Evolutionary conservation across 2,113 vertebrate species (phyloP).

Genomic region (Crotalus viridis): DNA sequence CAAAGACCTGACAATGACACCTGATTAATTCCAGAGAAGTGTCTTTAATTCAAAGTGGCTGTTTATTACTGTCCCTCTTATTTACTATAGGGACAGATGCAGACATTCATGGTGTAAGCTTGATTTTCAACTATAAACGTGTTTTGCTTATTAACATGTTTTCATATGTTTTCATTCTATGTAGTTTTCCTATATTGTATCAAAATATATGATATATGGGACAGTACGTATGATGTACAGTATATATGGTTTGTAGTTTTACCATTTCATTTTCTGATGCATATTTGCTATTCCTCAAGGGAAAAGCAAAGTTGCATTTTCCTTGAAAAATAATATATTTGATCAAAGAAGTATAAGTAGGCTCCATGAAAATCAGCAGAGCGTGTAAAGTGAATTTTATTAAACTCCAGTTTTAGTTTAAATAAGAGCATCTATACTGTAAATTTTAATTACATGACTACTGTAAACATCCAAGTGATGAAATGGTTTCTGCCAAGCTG

Average conservation of each 20-base stretch:
- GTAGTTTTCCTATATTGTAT: background rate
- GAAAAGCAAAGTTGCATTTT: background rate
- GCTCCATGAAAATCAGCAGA: background rate
- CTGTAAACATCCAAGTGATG: background rate
- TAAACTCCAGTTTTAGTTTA: background rate
- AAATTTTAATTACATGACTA: background rate
- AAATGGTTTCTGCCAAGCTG: background rate
- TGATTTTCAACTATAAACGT: conserved; percentile 40
- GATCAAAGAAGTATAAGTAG: background rate
- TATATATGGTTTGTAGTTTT: background rate
- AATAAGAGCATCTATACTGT: background rate
- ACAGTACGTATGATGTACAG: background rate
- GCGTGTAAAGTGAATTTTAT: background rate
- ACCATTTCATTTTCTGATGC: background rate
- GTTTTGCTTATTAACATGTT: conserved; percentile 30
- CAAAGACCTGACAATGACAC: conserved; percentile 48
- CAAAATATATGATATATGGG: background rate
- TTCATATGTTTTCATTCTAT: background rate
- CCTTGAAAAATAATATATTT: background rate
- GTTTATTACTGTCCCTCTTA: conserved; percentile 43
- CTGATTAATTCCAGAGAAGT: conserved; percentile 62
- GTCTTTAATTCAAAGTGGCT: conserved; percentile 41
- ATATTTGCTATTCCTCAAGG: background rate
- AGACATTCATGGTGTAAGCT: conserved; percentile 31
- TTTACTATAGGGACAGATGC: conserved; percentile 46